Evolutionary conservation across 2,888 invertebrate genomes (phyloP), one percentile per base, ranked within the genome.

Genomic region (Meloe dianella): DNA sequence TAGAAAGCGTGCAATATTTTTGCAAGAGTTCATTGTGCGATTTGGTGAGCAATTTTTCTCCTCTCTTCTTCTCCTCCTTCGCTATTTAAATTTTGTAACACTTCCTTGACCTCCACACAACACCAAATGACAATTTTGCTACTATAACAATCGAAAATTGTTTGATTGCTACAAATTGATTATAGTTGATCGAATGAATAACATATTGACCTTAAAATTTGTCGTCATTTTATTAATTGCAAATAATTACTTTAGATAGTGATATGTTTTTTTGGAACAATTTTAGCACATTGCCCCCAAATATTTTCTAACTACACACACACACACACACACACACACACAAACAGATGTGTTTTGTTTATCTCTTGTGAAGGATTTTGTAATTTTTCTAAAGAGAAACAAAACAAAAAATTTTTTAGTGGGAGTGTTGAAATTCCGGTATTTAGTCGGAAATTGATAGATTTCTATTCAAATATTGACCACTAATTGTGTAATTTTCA

Each of bases 1-100:
- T 77, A 75, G 75, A 78, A 77, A 77, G 77, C 75, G 74, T 63
- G 65, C 61, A 66, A 64, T 62, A 35, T 66, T 66, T 54, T 54
- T 54, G 54, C 54, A 54, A 54, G 54, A 54, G 54, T 24, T 54
- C 54, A 27, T 54, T 54, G 54, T 24, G 54, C 54, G 54, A 24
- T 24, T 54, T 51, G 22, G 17, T 17, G 47, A 10, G n/a, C n/a
- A n/a, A n/a, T n/a, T n/a, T n/a, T n/a, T n/a, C n/a, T n/a, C n/a
- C n/a, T n/a, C n/a, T n/a, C n/a, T n/a, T n/a, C n/a, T n/a, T n/a
- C n/a, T n/a, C 17, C 41, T 17, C 41, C 17, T 8, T 8, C 17
- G n/a, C n/a, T n/a, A n/a, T n/a, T n/a, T n/a, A n/a, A n/a, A n/a
- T n/a, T 30, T 35, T 41, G 17, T 41, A 35, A 35, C 10, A 9